A percentile compares a stretch with the other conserved stretches of the same genome.
Conservation (phyloP, 2,113 vertebrate genomes). For the Jacana jacana region DNA sequence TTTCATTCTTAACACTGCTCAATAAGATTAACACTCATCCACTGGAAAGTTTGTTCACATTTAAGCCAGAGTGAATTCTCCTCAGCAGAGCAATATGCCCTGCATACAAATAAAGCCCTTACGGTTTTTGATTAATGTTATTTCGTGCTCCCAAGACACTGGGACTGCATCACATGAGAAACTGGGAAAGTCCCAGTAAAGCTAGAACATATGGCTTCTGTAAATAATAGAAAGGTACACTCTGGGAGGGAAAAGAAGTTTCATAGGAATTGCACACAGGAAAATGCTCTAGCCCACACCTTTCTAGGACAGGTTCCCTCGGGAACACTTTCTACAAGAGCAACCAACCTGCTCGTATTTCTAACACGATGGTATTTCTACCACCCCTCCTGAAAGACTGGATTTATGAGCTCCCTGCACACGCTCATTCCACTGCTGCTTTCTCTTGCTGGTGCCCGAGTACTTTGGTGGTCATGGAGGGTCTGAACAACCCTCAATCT, state of each 20-base stretch:
- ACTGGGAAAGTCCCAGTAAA: background rate
- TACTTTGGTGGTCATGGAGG: background rate
- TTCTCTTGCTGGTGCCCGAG: background rate
- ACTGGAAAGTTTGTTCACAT: slow-evolving; percentile 26
- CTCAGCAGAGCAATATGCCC: background rate
- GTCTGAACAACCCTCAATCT: background rate
- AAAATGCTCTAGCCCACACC: background rate
- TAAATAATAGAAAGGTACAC: background rate
- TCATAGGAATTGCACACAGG: background rate
- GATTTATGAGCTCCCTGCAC: background rate
- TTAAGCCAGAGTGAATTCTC: slow-evolving; percentile 23
- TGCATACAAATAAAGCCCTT: slow-evolving; percentile 4
- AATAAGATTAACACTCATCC: slow-evolving; percentile 1
- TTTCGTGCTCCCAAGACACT: background rate
- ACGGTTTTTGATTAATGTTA: background rate
- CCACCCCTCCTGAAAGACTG: background rate
- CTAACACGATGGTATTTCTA: background rate
- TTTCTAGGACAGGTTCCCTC: background rate
- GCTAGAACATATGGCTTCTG: background rate
- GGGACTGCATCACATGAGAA: background rate
- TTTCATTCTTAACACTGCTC: slow-evolving; percentile 4
- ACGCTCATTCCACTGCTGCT: background rate
- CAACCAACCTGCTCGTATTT: background rate
- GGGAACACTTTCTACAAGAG: background rate
- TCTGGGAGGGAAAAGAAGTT: background rate